Conservation (phyloP, 2,888 invertebrate genomes). For the Heliconius erato region DNA sequence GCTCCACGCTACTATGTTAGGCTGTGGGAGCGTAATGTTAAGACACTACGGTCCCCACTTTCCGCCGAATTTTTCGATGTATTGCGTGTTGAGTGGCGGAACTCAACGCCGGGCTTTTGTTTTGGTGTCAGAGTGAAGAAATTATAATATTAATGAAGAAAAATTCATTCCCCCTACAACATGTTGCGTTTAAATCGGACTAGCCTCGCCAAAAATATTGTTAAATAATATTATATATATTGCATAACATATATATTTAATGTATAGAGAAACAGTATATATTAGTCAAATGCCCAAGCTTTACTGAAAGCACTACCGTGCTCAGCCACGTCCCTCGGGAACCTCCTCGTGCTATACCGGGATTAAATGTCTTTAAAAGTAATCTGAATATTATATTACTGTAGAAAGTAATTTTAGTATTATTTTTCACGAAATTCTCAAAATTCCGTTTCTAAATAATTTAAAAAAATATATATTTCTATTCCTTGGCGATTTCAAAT, state of each 20-base stretch:
- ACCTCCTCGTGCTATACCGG: not conserved
- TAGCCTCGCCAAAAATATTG: not conserved
- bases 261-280: not conserved
- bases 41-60: too few relatives aligned
- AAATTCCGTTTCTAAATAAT: too few relatives aligned
- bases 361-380: constrained; percentile 21
- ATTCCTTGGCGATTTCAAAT: not conserved
- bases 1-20: too few relatives aligned
- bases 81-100: too few relatives aligned
- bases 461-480: too few relatives aligned
- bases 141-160: too few relatives aligned
- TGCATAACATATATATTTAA: not conserved
- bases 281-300: constrained; percentile 2
- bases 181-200: not conserved
- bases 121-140: too few relatives aligned
- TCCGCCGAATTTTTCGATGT: too few relatives aligned
- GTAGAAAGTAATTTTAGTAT: not conserved
- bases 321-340: not conserved
- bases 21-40: too few relatives aligned
- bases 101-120: too few relatives aligned
- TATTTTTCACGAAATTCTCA: too few relatives aligned
- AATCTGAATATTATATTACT: constrained; percentile 14
- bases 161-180: not conserved
- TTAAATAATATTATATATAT: too few relatives aligned
- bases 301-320: constrained; percentile 1